A percentile compares a stretch with the other conserved stretches of the same genome.
phyloP scores from a whole-genome alignment of 2,888 invertebrate genomes.

The Lampropteryx suffumata region DNA sequence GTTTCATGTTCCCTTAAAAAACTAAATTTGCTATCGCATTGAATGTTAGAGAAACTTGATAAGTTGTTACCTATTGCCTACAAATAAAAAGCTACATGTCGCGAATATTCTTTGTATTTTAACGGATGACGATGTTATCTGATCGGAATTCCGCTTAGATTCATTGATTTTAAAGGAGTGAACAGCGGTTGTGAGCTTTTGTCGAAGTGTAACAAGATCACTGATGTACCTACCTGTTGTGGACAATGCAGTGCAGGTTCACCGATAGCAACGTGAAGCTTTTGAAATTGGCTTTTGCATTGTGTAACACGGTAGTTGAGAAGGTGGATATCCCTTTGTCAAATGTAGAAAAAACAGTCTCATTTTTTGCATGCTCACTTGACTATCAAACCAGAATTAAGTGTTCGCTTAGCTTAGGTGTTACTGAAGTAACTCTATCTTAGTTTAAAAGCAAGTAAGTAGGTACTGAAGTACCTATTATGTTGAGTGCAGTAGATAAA shows the following conservation, averaged over 20 bases:
- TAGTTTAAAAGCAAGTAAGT: no score
- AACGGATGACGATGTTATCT: constrained; percentile 60
- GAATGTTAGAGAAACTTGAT: constrained; percentile 53
- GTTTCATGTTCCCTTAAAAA: constrained; percentile 27
- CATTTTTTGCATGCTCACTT: not conserved
- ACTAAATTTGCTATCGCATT: constrained; percentile 30
- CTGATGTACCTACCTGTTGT: constrained; percentile 74
- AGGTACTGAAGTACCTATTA: no score
- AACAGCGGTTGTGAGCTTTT: constrained; percentile 52
- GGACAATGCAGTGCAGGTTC: constrained; percentile 64
- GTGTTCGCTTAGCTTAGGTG: not conserved
- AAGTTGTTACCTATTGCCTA: no score
- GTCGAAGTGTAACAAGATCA: constrained; percentile 73
- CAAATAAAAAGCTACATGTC: constrained; percentile 55
- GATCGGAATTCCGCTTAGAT: constrained; percentile 79
- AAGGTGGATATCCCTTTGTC: constrained; percentile 12
- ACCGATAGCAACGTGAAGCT: constrained; percentile 50
- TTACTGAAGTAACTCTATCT: no score
- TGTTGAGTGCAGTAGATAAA: no score
- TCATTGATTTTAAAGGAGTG: constrained; percentile 63
- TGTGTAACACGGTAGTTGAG: constrained; percentile 28
- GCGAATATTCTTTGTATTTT: constrained; percentile 60
- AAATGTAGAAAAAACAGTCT: not conserved
- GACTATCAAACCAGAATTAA: not conserved
- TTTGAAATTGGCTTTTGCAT: constrained; percentile 37